A percentile compares a stretch with the other conserved stretches of the same genome.
phyloP scores from a whole-genome alignment of 2,113 vertebrate species.

The Arenaria interpres region DNA sequence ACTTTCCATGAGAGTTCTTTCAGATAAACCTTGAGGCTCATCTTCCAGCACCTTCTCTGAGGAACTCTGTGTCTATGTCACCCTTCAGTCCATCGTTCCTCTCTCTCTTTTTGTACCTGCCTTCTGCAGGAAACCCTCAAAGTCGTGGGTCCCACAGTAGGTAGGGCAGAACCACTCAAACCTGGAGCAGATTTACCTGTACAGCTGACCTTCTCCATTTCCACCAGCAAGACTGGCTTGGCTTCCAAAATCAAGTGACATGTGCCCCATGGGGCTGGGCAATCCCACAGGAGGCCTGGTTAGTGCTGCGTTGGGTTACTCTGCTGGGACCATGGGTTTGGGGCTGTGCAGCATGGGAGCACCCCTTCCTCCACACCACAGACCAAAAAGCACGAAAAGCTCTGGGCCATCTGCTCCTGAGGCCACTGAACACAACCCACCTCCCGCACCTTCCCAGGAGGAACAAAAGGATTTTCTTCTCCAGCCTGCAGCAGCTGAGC shows the following conservation, averaged over 20 bases:
- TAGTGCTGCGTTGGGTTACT: neutral
- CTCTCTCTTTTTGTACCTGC: neutral
- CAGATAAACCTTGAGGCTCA: neutral
- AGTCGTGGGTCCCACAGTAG: neutral
- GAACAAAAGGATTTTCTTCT: slow-evolving; percentile 22
- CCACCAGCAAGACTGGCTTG: neutral
- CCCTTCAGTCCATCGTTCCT: neutral
- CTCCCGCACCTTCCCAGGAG: neutral
- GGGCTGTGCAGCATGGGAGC: neutral
- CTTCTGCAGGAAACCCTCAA: neutral
- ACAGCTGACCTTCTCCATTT: neutral
- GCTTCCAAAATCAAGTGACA: neutral
- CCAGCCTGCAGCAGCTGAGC: neutral
- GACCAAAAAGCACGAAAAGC: neutral
- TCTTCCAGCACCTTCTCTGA: neutral
- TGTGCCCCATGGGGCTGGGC: accelerated
- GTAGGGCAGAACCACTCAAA: neutral
- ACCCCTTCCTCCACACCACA: neutral
- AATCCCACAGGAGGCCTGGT: neutral
- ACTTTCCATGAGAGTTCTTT: neutral
- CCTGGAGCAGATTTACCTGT: neutral
- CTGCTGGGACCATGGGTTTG: accelerated
- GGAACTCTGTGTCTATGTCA: neutral
- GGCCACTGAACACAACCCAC: neutral
- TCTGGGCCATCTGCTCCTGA: neutral